Base-by-base conservation (phyloP, 2,888 invertebrate genomes). In the Callyntrura guangdongensis region DNA sequence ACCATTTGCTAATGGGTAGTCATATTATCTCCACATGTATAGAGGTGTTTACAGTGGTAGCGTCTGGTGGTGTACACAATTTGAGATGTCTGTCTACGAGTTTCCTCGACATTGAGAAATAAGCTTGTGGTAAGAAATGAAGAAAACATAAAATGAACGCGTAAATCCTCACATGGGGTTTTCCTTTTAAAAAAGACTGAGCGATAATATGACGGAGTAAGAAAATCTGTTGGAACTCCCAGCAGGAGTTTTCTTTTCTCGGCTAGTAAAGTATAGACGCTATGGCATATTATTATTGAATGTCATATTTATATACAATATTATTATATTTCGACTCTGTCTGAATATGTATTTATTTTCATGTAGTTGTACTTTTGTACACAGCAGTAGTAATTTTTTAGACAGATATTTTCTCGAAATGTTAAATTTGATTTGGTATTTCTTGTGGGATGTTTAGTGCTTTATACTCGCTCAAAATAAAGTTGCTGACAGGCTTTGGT, bases 401-500 rank as follows among this genome's bases (percentile, higher is more conserved):
- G 72, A 45, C n/a, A 72, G 72, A n/a, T 36, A 72, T n/a, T 47
- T 45, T 72, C 72, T 45, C 72, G 14, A 45, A 36, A 45, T 72
- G 36, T 17, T 72, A 45, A 72, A 72, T 72, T 72, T n/a, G 72
- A 72, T 45, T 72, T 17, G 72, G 22, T 17, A 72, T 72, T 72
- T 72, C 72, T 20, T 25, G 25, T 47, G 20, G 20, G 47, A 49
- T 74, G 25, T 47, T n/a, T 17, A 74, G 20, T 49, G 27, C 47
- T 47, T 49, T 79, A n/a, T 53, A 17, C 56, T 8, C 36, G n/a
- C n/a, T 25, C 56, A 17, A 45, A 25, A 53, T 53, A 22, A 8
- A 27, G 82, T 17, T 61, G 81, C 79, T 87, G 87, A 87, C 87
- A 87, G 87, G 17, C 53, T 87, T 69, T 56, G 81, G 81, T 82